These are phyloP conservation scores for Drosophila borborema DNA, from an alignment of 2,888 invertebrate genomes.

Conservation along the genomic window DNA sequence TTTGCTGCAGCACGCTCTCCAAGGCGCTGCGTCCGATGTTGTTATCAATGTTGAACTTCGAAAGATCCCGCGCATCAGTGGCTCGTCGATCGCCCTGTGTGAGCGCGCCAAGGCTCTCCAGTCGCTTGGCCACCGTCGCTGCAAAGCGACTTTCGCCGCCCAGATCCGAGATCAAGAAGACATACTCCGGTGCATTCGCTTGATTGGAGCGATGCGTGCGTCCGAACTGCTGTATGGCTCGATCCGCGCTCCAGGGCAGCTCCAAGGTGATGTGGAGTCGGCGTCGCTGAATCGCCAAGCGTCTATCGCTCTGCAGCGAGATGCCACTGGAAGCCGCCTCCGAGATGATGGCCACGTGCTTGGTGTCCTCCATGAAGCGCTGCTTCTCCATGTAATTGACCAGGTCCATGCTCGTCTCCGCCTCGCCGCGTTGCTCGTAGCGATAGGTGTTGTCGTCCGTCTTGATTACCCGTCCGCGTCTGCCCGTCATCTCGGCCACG, in stretches of 20 bases:
- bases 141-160: slow-evolving; percentile 99
- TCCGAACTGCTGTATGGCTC: slow-evolving; percentile 99
- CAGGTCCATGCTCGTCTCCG: slow-evolving; percentile 97
- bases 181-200: slow-evolving; percentile 99
- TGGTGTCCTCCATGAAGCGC: slow-evolving; percentile 98
- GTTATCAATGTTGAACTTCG: slow-evolving; percentile 99
- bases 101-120: slow-evolving; percentile 96
- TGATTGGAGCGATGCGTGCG: slow-evolving; percentile 98
- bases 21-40: slow-evolving; percentile 97
- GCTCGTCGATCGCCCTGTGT: slow-evolving; percentile 99
- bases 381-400: slow-evolving; percentile 96
- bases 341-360: slow-evolving; percentile 99
- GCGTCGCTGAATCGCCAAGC: slow-evolving; percentile 95
- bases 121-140: slow-evolving; percentile 97
- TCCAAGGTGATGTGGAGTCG: slow-evolving; percentile 99
- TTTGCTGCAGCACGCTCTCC: slow-evolving; percentile 97
- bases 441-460: slow-evolving; percentile 95
- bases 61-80: slow-evolving; percentile 96
- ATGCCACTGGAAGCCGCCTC: slow-evolving; percentile 99
- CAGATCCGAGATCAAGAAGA: slow-evolving; percentile 98
- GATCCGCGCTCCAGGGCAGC: slow-evolving; percentile 99
- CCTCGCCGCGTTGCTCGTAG: slow-evolving; percentile 97
- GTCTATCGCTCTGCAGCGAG: slow-evolving; percentile 96
- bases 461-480: slow-evolving; percentile 96
- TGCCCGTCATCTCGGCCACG: slow-evolving; percentile 99